These are phyloP conservation scores for Menidia menidia DNA, from an alignment of 2,797 vertebrate genomes.

Conservation along the genomic window DNA sequence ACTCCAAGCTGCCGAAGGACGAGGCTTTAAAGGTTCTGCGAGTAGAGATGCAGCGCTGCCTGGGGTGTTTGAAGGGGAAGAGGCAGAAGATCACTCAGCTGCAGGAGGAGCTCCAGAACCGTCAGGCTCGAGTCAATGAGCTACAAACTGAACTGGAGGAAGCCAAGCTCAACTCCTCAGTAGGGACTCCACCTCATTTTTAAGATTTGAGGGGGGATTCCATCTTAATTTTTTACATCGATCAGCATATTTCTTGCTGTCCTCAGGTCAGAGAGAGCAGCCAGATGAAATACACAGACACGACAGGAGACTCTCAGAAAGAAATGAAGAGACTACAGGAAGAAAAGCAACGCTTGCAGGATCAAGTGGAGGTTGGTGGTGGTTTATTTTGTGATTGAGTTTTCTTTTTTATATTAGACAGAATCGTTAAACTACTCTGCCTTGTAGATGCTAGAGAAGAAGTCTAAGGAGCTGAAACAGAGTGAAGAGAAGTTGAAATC, in stretches of 20 bases:
- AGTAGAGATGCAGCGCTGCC: conserved; percentile 88
- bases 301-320: conserved; percentile 72
- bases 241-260: neutral
- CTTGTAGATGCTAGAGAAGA: conserved; percentile 77
- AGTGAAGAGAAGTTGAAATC: conserved; percentile 88
- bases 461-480: conserved; percentile 86
- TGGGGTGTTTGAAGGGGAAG: conserved; percentile 89
- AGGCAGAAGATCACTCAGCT: conserved; percentile 87
- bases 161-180: conserved; percentile 76
- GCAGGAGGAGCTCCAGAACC: conserved; percentile 82
- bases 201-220: neutral
- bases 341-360: conserved; percentile 83
- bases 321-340: conserved; percentile 83
- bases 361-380: conserved; percentile 86
- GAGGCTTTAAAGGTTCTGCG: conserved; percentile 86
- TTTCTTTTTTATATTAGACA: conserved; percentile 6
- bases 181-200: conserved; percentile 51
- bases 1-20: conserved; percentile 85
- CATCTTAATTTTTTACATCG: too few species aligned
- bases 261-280: conserved; percentile 78
- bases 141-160: conserved; percentile 80
- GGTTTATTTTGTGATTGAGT: neutral
- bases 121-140: conserved; percentile 73
- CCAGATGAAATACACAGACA: conserved; percentile 63
- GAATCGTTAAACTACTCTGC: neutral